Conservation (phyloP, 2,797 vertebrate species). For the Enteromius thamalakanensis region DNA sequence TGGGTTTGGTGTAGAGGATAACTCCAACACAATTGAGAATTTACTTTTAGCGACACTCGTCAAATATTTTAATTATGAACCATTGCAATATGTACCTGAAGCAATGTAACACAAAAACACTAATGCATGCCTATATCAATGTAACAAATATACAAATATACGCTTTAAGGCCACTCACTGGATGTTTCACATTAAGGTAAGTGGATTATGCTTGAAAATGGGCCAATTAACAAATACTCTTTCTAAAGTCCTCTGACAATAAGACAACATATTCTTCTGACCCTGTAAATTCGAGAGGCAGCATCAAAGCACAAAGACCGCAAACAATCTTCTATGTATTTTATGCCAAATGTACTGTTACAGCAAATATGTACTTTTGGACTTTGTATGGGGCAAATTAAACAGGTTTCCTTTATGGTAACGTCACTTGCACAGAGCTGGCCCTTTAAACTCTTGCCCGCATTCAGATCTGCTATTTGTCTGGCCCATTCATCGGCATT, state of each 20-base stretch:
- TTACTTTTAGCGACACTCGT: too few species aligned
- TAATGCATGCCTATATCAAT: too few species aligned
- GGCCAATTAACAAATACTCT: neutral
- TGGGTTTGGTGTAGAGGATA: too few species aligned
- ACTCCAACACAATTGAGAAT: too few species aligned
- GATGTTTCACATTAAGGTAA: too few species aligned
- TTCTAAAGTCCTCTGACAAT: neutral
- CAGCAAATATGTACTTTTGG: slow-evolving; percentile 19
- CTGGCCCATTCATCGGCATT: neutral
- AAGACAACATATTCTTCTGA: neutral
- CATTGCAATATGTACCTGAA: too few species aligned
- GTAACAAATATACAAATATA: too few species aligned
- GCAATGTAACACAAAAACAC: too few species aligned
- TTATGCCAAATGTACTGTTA: slow-evolving; percentile 25
- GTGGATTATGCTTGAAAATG: neutral
- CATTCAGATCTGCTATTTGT: slow-evolving; percentile 38
- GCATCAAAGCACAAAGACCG: slow-evolving; percentile 50
- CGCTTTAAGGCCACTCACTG: too few species aligned
- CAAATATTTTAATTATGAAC: too few species aligned
- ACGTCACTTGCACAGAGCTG: slow-evolving; percentile 45
- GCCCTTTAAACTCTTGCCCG: slow-evolving; percentile 28
- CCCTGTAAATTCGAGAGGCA: neutral
- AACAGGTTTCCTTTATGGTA: slow-evolving; percentile 41
- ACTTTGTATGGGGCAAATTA: slow-evolving; percentile 9
- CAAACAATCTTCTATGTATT: slow-evolving; percentile 43